phyloP scores from a whole-genome alignment of 2,888 invertebrate species.

The Apocheima hispidaria region DNA sequence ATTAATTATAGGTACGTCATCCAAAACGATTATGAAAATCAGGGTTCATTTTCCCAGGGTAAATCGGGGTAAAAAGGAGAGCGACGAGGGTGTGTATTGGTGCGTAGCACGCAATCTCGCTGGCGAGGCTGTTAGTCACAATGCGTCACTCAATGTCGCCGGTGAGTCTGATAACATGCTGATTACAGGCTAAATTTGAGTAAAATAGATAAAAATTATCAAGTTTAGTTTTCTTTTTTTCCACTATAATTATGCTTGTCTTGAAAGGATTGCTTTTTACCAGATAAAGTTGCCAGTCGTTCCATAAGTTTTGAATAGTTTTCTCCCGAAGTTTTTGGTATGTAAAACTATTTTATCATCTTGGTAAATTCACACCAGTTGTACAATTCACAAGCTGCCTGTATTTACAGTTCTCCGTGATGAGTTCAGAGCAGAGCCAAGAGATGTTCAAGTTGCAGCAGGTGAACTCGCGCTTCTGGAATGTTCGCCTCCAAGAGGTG shows the following conservation, averaged over 20 bases:
- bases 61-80: constrained; percentile 97
- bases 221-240: too few relatives aligned
- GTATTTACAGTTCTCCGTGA: constrained; percentile 93
- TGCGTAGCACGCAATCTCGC: constrained; percentile 97
- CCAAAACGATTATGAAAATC: constrained; percentile 20
- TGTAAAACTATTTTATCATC: too few relatives aligned
- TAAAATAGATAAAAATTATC: too few relatives aligned
- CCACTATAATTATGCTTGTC: too few relatives aligned
- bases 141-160: constrained; percentile 98
- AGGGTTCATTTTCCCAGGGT: constrained; percentile 84
- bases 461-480: constrained; percentile 96
- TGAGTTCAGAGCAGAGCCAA: constrained; percentile 96
- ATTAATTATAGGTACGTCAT: constrained; percentile 12
- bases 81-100: constrained; percentile 98
- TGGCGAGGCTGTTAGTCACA: constrained; percentile 95
- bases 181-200: background rate
- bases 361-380: too few relatives aligned
- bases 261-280: too few relatives aligned
- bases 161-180: constrained; percentile 85
- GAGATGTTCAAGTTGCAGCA: constrained; percentile 96
- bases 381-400: background rate
- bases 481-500: constrained; percentile 97
- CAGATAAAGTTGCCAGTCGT: too few relatives aligned
- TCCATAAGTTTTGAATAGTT: too few relatives aligned
- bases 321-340: too few relatives aligned